Evolutionary conservation across 2,113 vertebrate species (phyloP).

Genomic region (Cinclus cinclus): DNA sequence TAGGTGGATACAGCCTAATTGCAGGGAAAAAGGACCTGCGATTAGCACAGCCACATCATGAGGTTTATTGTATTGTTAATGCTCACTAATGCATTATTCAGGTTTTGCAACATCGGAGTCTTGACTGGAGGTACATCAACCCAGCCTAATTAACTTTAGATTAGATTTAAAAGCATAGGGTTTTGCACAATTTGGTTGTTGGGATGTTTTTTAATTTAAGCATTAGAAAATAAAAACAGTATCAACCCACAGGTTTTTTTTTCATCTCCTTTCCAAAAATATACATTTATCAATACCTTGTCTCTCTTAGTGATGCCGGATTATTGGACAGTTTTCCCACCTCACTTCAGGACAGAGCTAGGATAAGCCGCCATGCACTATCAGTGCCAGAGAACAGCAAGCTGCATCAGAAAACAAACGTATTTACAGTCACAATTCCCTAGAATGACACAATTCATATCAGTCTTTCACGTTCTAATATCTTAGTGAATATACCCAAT

Average conservation of each 20-base stretch:
- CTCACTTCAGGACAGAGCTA: slow-evolving; percentile 25
- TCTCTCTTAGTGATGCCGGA: neutral
- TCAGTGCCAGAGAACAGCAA: neutral
- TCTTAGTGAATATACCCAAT: fast-evolving
- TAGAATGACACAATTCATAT: neutral
- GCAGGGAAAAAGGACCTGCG: neutral
- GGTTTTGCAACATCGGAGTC: neutral
- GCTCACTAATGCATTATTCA: neutral
- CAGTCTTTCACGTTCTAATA: neutral
- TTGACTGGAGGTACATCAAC: neutral
- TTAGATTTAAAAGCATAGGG: neutral
- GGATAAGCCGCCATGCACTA: slow-evolving; percentile 48
- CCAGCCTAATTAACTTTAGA: neutral
- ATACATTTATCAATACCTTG: neutral
- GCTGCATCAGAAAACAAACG: neutral
- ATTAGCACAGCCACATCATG: neutral
- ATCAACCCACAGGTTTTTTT: neutral
- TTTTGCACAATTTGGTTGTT: neutral
- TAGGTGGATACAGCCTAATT: neutral
- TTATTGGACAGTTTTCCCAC: neutral
- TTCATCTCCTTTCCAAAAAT: neutral
- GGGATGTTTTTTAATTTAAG: neutral
- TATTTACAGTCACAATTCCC: neutral
- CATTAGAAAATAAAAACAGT: neutral
- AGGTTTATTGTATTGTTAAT: neutral